Evolutionary conservation across 1,140 invertebrate genomes (phyloP).

Genomic region (Dysdera silvatica): DNA sequence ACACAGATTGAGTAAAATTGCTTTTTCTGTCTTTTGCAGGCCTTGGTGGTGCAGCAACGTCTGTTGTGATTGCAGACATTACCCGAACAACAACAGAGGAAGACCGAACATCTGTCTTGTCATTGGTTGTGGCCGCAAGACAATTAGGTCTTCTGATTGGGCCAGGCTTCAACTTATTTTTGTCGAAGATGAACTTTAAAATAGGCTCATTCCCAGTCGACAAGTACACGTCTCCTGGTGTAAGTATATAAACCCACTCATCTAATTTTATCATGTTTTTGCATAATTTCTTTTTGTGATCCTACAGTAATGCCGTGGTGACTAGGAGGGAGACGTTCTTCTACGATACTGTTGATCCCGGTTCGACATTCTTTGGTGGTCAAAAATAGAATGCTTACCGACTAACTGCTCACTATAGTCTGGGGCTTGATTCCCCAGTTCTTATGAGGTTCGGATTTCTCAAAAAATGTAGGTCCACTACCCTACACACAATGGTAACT

Average conservation of each 20-base stretch:
- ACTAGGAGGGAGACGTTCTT: too few species aligned
- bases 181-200: slow-evolving; percentile 39
- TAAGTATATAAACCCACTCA: slow-evolving; percentile 34
- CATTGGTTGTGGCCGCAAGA: slow-evolving; percentile 38
- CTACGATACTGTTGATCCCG: too few species aligned
- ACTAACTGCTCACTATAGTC: too few species aligned
- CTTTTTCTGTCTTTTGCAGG: slow-evolving; percentile 32
- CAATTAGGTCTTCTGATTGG: slow-evolving; percentile 41
- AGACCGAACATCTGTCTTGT: slow-evolving; percentile 40
- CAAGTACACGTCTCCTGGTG: slow-evolving; percentile 42
- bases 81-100: slow-evolving; percentile 37
- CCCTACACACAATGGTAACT: too few species aligned
- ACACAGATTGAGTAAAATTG: not conserved
- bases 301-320: too few species aligned
- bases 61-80: slow-evolving; percentile 39
- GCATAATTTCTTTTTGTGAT: too few species aligned
- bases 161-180: slow-evolving; percentile 41
- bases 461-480: too few species aligned
- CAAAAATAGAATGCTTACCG: too few species aligned
- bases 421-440: too few species aligned
- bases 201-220: slow-evolving; percentile 39
- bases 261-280: not conserved
- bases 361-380: too few species aligned
- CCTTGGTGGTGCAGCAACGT: slow-evolving; percentile 37
- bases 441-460: too few species aligned